These are phyloP conservation scores for Nezara viridula DNA, from an alignment of 2,888 invertebrate genomes.

Conservation along the genomic window DNA sequence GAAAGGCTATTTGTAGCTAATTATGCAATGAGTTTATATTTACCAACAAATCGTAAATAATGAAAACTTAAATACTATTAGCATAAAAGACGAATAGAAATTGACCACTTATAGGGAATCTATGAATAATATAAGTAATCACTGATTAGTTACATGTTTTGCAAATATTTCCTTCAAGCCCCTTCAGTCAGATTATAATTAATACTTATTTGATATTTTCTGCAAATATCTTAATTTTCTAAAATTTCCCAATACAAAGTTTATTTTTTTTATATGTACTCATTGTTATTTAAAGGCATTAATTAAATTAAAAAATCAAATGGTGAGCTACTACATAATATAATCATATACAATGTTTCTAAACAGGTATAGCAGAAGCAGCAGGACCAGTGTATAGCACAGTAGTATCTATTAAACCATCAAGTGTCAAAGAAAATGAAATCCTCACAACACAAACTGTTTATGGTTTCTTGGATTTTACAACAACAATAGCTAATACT, in stretches of 20 bases:
- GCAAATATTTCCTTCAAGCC: too few species aligned
- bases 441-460: constrained; percentile 85
- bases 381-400: constrained; percentile 52
- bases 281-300: not conserved
- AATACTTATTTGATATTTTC: not conserved
- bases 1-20: too few species aligned
- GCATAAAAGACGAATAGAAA: too few species aligned
- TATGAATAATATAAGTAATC: too few species aligned
- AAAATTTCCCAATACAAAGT: not conserved
- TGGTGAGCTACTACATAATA: not conserved
- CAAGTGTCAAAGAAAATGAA: constrained; percentile 56
- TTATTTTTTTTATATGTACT: not conserved
- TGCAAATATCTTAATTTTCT: not conserved
- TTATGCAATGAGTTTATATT: too few species aligned
- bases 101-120: too few species aligned
- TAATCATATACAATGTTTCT: not conserved
- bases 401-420: not conserved
- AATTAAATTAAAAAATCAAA: not conserved
- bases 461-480: constrained; percentile 93
- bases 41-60: too few species aligned
- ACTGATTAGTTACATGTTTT: too few species aligned
- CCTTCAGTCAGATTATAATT: not conserved
- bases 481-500: constrained; percentile 93
- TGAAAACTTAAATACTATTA: too few species aligned
- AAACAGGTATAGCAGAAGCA: constrained; percentile 16